Evolutionary conservation across 2,797 vertebrate species (phyloP).

Genomic region (Catostomus latipinnis): DNA sequence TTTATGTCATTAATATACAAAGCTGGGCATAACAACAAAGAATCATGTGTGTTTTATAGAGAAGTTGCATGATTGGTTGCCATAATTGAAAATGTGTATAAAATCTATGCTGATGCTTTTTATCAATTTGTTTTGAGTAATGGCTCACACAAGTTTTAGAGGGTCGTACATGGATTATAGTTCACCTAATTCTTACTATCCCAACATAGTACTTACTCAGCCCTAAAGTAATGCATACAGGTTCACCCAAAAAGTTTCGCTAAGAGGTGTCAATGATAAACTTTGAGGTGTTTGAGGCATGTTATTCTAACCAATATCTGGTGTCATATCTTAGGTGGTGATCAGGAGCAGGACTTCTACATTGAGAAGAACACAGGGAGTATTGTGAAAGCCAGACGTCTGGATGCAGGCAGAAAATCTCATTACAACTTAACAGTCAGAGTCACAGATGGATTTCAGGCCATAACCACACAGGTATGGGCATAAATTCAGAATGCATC

Average conservation of each 20-base stretch:
- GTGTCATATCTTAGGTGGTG: slow-evolving; percentile 79
- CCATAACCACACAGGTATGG: slow-evolving; percentile 87
- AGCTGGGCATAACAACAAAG: too few species aligned
- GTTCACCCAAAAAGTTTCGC: neutral
- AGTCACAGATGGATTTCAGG: slow-evolving; percentile 87
- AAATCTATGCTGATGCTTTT: slow-evolving; percentile 35
- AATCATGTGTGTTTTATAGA: neutral
- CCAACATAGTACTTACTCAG: slow-evolving; percentile 29
- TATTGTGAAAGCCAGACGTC: slow-evolving; percentile 86
- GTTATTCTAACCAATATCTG: slow-evolving; percentile 32
- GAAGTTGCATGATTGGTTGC: slow-evolving; percentile 7
- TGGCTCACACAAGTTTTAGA: neutral
- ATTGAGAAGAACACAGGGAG: slow-evolving; percentile 91
- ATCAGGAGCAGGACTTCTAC: slow-evolving; percentile 93
- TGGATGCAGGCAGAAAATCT: slow-evolving; percentile 85
- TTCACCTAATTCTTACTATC: slow-evolving; percentile 34
- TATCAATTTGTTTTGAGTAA: neutral
- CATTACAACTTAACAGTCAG: slow-evolving; percentile 93
- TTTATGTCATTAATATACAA: slow-evolving; percentile 11
- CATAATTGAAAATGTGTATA: slow-evolving; percentile 3
- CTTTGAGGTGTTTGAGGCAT: neutral
- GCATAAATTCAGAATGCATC: slow-evolving; percentile 9
- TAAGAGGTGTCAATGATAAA: slow-evolving; percentile 19
- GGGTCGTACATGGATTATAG: slow-evolving; percentile 8
- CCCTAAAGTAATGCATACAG: neutral